Percentiles rank a stretch among this genome's conserved stretches.
phyloP scores from a whole-genome alignment of 2,113 vertebrate genomes.

The Hystrix cristata region DNA sequence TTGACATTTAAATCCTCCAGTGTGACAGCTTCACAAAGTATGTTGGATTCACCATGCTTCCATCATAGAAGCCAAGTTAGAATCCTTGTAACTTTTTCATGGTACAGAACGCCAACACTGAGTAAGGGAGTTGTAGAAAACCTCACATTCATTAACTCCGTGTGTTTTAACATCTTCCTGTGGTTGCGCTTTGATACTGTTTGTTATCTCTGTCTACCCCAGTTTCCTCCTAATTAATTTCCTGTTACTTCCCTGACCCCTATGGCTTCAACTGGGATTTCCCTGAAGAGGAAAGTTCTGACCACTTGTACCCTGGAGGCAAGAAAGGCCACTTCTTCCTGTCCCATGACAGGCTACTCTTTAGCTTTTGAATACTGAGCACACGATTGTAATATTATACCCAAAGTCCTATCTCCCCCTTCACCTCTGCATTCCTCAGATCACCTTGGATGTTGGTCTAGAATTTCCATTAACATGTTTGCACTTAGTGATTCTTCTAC shows the following conservation, averaged over 20 bases:
- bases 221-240: neutral
- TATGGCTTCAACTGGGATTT: neutral
- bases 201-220: neutral
- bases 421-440: neutral
- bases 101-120: neutral
- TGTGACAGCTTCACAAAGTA: neutral
- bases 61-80: neutral
- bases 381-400: neutral
- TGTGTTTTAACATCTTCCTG: neutral
- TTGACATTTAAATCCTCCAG: slow-evolving; percentile 60
- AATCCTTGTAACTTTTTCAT: neutral
- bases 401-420: neutral
- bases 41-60: neutral
- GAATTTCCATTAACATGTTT: slow-evolving; percentile 70
- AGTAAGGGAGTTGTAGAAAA: neutral
- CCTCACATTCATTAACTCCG: neutral
- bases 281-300: neutral
- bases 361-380: neutral
- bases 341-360: neutral
- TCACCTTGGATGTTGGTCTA: slow-evolving; percentile 69
- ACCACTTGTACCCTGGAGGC: neutral
- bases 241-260: neutral
- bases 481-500: slow-evolving; percentile 75
- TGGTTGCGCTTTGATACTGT: neutral
- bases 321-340: neutral